Evolutionary conservation across 2,888 invertebrate species (phyloP).

Genomic region (Amiota communis): DNA sequence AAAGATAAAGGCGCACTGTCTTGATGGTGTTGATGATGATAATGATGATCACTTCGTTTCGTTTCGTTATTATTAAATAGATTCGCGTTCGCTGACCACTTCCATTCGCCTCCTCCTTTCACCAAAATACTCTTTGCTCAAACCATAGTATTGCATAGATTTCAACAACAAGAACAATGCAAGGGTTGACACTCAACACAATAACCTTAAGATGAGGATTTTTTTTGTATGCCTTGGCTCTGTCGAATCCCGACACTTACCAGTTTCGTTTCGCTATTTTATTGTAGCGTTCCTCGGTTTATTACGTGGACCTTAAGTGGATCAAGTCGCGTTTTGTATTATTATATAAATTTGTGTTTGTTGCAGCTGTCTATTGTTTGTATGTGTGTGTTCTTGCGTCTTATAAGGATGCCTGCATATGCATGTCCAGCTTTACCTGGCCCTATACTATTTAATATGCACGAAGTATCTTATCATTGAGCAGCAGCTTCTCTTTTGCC

Average conservation of each 20-base stretch:
- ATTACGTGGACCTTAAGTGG: slow-evolving; percentile 61
- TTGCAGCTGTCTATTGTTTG: slow-evolving; percentile 11
- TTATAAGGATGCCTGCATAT: slow-evolving; percentile 12
- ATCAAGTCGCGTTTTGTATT: slow-evolving; percentile 44
- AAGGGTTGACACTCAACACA: slow-evolving; percentile 23
- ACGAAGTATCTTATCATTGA: slow-evolving; percentile 3
- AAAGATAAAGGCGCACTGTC: neutral
- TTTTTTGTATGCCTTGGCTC: neutral
- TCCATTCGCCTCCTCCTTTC: neutral
- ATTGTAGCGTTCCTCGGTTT: neutral
- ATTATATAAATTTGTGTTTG: neutral
- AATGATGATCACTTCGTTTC: neutral
- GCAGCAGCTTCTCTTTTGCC: slow-evolving; percentile 7
- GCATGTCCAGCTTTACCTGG: slow-evolving; percentile 13
- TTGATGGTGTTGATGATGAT: slow-evolving; percentile 1
- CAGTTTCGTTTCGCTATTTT: slow-evolving; percentile 32
- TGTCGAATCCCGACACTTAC: slow-evolving; percentile 59
- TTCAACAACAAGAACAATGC: neutral
- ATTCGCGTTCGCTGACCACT: slow-evolving; percentile 16
- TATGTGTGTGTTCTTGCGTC: slow-evolving; percentile 4
- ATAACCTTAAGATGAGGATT: neutral
- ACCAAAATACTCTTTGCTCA: neutral
- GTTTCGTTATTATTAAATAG: slow-evolving; percentile 22
- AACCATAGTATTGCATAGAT: neutral
- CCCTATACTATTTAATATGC: neutral